A percentile compares a stretch with the other conserved stretches of the same genome.
phyloP scores from a whole-genome alignment of 2,888 invertebrate species.

The Eumerus sabulonum region DNA sequence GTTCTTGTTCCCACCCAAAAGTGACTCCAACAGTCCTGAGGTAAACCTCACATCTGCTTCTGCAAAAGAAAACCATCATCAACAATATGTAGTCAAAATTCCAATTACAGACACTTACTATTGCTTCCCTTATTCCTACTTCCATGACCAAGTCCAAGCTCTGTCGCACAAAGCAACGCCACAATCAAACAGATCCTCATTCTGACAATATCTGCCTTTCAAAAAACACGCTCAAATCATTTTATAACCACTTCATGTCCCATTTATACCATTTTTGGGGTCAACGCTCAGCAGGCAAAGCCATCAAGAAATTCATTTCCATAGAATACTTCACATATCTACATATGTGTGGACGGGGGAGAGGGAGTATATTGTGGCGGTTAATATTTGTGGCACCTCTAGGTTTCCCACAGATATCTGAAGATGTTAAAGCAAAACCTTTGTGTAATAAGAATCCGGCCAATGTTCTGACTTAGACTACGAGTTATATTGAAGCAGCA shows the following conservation, averaged over 20 bases:
- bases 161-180: conserved; percentile 13
- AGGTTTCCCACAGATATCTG: no score
- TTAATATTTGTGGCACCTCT: no score
- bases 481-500: no score
- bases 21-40: conserved; percentile 14
- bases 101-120: conserved; percentile 4
- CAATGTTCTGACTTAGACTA: no score
- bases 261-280: no score
- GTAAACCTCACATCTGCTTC: conserved; percentile 25
- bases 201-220: conserved; percentile 14
- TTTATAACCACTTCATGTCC: background rate
- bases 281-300: no score
- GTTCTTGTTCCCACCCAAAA: background rate
- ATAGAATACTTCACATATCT: no score
- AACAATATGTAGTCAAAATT: background rate
- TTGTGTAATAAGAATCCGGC: no score
- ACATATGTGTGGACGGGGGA: no score
- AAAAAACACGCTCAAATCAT: conserved; percentile 19
- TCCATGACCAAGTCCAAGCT: background rate
- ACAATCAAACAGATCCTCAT: conserved; percentile 37
- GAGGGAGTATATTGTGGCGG: no score
- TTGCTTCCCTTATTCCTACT: background rate
- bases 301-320: no score
- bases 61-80: background rate
- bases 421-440: no score